These are phyloP conservation scores for Pocillopora grandis DNA, from an alignment of 92 coral and sea anemone species.

Conservation along the genomic window DNA sequence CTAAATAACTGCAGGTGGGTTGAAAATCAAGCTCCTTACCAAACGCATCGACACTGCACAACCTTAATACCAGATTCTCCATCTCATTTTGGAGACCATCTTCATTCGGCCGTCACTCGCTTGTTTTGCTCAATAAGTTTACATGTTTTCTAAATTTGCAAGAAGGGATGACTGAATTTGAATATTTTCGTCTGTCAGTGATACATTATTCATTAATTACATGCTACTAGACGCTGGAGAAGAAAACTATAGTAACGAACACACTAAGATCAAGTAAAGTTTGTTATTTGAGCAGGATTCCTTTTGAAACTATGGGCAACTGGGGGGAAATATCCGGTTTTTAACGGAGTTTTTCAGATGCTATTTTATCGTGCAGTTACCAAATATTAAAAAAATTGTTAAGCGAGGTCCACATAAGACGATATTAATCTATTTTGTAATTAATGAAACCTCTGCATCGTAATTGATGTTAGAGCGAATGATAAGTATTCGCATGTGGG, in stretches of 20 bases:
- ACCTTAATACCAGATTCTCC: background rate
- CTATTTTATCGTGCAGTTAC: background rate
- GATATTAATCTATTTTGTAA: background rate
- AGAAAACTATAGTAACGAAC: constrained; percentile 7
- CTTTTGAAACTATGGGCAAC: background rate
- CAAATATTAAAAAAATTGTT: background rate
- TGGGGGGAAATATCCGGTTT: background rate
- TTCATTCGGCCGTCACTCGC: background rate
- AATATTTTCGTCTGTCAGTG: background rate
- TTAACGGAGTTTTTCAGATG: background rate
- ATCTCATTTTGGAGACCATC: background rate
- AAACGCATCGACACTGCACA: no score
- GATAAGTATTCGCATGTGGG: background rate
- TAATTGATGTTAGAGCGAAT: constrained; percentile 3
- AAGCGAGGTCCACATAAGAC: background rate
- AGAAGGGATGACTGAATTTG: constrained; percentile 11
- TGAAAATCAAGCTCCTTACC: no score
- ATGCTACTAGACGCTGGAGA: constrained; percentile 6
- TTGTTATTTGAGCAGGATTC: background rate
- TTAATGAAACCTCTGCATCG: background rate
- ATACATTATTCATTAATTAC: constrained; percentile 32
- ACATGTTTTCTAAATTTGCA: background rate
- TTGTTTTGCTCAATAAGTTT: background rate
- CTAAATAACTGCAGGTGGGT: no score
- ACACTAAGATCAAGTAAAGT: background rate